Evolutionary conservation across 2,797 vertebrate species (phyloP), one percentile per base, ranked within the genome.

Genomic region (Acrocephalus scirpaceus): DNA sequence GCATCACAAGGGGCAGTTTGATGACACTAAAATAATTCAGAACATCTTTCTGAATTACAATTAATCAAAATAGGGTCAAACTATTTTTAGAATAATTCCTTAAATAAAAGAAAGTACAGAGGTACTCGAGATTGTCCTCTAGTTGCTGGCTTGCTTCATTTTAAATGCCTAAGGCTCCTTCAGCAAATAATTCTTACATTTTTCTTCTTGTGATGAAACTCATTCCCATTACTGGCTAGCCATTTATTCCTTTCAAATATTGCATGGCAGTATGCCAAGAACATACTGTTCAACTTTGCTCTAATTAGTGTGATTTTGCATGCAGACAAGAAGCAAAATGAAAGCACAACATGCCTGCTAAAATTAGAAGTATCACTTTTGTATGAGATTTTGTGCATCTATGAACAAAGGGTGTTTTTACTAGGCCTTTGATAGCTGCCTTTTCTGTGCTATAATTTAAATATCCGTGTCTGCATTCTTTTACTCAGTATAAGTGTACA

Each of bases 261-360:
- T 67, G 60, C 54, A 9, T 79, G 82, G 87, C 77, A 91, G 38
- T 81, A 42, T 82, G 77, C 88, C 92, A 83, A 66, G 91, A 84
- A 96, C 93, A 76, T 45, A 18, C n/a, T 86, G 88, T 95, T 86
- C 90, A 91, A 90, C 74, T 92, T 95, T 84, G 57, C 82, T 93
- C 69, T 94, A 95, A 95, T 92, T 95, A 83, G 65, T 95, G 72
- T 92, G 82, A 89, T 95, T 90, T 93, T 91, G 66, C 74, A 81
- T 86, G 83, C 90, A 90, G 82, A 86, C 81, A 89, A 89, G 85
- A 85, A 94, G 38, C 93, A 94, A 92, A 93, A 88, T 53, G 87
- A 93, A 97, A 70, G 92, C 54, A 72, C 56, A 90, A 90, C 53
- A 72, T 81, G 64, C 70, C 79, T 86, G 23, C 80, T 94, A 86